Base-by-base conservation (phyloP, 2,888 invertebrate genomes). In the Scaeva pyrastri region DNA sequence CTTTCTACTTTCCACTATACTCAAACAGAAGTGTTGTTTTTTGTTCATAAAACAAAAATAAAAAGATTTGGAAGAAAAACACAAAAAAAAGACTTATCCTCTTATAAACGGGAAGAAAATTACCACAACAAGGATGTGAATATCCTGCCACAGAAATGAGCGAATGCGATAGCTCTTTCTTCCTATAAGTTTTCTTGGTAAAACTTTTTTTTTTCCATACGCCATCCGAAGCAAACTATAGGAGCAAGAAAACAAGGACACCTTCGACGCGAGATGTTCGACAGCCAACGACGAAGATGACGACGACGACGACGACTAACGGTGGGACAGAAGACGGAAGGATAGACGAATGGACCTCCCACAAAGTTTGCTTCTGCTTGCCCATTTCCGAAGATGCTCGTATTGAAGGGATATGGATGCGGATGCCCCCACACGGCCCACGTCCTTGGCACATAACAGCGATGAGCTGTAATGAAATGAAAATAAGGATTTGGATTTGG, bases 401-500 rank as follows among this genome's bases (percentile, higher is more conserved):
- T 26, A 26, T 26, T 7, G 31, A 31, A 31, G 31, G 31, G 5
- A 31, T 31, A 31, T 5, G 8, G 31, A 31, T 31, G 31, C 31
- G n/a, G n/a, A 43, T 16, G 19, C 16, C 12, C 8, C 45, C 52
- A 6, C 11, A 12, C 62, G 11, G 0, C 14, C n/a, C 10, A 16
- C 60, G 43, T 55, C 36, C 68, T 68, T 68, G 52, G 68, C 50
- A 58, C 66, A 21, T 73, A 64, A 52, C 52, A 64, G 66, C 75
- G 64, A 62, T 80, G 72, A 73, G 75, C 66, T 76, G 66, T 81
- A 81, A 81, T 86, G 77, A 86, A 81, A 86, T 74, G 86, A 86
- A 86, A 86, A 86, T 86, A 77, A 73, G 81, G 73, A 74, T 78
- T 81, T 73, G 81, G 73, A 74, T 78, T 81, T 73, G 81, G 73